phyloP scores from a whole-genome alignment of 2,113 vertebrate genomes.

The Rhea pennata region DNA sequence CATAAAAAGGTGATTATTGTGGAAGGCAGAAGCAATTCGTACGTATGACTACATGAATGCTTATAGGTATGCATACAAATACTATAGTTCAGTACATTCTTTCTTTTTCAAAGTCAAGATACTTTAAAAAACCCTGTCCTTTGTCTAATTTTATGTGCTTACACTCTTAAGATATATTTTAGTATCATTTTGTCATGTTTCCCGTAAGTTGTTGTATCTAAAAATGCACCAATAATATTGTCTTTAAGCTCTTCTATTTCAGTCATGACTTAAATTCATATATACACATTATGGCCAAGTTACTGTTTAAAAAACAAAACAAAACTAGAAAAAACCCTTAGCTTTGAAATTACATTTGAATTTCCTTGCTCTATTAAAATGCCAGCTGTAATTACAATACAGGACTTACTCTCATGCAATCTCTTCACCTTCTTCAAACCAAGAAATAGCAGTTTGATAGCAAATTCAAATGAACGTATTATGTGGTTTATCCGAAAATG shows the following conservation, averaged over 20 bases:
- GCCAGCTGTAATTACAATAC: background rate
- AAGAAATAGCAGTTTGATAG: slow-evolving; percentile 10
- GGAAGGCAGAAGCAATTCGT: slow-evolving; percentile 30
- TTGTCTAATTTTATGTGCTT: background rate
- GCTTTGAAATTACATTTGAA: background rate
- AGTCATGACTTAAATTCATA: background rate
- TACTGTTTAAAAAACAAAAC: background rate
- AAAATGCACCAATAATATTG: background rate
- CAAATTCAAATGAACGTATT: background rate
- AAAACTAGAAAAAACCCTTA: background rate
- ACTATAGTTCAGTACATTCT: background rate
- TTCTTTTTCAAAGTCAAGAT: background rate
- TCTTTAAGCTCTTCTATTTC: background rate
- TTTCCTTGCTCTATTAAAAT: slow-evolving; percentile 16
- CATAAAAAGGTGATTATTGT: slow-evolving; percentile 23
- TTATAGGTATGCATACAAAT: background rate
- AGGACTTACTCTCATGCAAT: background rate
- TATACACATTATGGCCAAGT: background rate
- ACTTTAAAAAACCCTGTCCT: background rate
- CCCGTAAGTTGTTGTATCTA: background rate
- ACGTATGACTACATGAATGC: background rate
- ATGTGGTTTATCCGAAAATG: slow-evolving; percentile 35
- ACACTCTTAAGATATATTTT: slow-evolving; percentile 1
- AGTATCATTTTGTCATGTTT: background rate
- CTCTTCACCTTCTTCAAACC: slow-evolving; percentile 2